These are phyloP conservation scores for Leucophora obtusa DNA, from an alignment of 2,888 invertebrate genomes.

Conservation along the genomic window DNA sequence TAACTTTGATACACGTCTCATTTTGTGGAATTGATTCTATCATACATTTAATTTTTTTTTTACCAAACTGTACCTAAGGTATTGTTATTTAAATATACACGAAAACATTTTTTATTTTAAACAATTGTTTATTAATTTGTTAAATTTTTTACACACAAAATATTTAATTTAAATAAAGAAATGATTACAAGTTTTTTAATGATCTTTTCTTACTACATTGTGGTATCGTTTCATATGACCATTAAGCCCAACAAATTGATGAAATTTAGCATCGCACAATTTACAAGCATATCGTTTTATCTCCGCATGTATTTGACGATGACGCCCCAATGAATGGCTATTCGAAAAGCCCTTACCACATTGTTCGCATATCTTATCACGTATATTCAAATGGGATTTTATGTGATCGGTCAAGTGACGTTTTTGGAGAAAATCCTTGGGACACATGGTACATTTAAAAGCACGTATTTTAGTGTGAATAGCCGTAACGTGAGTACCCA, in stretches of 20 bases:
- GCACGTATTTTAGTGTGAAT: slow-evolving; percentile 65
- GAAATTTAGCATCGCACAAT: slow-evolving; percentile 72
- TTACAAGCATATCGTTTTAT: slow-evolving; percentile 73
- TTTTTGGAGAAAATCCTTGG: slow-evolving; percentile 71
- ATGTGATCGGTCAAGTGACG: slow-evolving; percentile 72
- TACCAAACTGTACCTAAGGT: not conserved
- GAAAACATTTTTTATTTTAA: not conserved
- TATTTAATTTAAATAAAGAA: not conserved
- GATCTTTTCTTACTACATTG: slow-evolving; percentile 67
- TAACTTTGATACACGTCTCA: too few species aligned
- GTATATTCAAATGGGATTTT: slow-evolving; percentile 74
- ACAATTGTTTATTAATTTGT: not conserved
- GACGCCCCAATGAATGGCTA: slow-evolving; percentile 72
- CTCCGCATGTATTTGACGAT: slow-evolving; percentile 73
- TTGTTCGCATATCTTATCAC: slow-evolving; percentile 73
- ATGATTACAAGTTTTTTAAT: not conserved
- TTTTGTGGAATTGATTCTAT: not conserved
- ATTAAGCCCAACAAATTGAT: slow-evolving; percentile 74
- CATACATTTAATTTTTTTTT: not conserved
- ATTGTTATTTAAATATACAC: not conserved
- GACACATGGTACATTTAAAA: slow-evolving; percentile 66
- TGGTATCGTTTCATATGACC: slow-evolving; percentile 75
- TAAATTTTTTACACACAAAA: not conserved
- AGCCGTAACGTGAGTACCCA: slow-evolving; percentile 68
- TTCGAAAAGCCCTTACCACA: slow-evolving; percentile 75